Evolutionary conservation across 2,113 vertebrate species (phyloP).

Genomic region (Pungitius pungitius): DNA sequence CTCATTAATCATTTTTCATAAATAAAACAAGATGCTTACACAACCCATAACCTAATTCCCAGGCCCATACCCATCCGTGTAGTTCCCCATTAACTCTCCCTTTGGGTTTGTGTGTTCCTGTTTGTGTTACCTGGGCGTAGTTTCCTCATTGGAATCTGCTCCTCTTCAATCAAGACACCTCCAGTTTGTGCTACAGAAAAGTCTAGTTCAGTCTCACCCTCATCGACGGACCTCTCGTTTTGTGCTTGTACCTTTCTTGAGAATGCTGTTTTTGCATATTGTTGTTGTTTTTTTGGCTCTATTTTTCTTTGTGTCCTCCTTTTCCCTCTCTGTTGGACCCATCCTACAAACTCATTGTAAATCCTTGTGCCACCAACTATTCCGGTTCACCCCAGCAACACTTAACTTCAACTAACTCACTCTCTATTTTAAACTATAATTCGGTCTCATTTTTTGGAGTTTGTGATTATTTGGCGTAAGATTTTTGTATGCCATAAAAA

Average conservation of each 20-base stretch:
- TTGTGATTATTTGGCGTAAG: no score
- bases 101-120: neutral
- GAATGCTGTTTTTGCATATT: no score
- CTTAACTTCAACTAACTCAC: no score
- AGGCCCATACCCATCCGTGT: no score
- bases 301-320: neutral
- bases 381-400: no score
- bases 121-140: neutral
- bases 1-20: neutral
- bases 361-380: neutral
- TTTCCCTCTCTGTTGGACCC: neutral
- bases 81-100: neutral
- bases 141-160: neutral
- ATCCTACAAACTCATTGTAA: neutral
- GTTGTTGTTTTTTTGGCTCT: no score
- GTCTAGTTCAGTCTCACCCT: neutral
- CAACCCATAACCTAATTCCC: neutral
- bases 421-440: no score
- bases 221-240: neutral
- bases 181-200: neutral
- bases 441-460: no score
- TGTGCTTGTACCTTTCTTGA: neutral
- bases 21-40: neutral
- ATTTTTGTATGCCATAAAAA: no score
- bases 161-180: neutral